These are phyloP conservation scores for Crotophaga sulcirostris DNA, from an alignment of 2,113 vertebrate species.

Conservation along the genomic window DNA sequence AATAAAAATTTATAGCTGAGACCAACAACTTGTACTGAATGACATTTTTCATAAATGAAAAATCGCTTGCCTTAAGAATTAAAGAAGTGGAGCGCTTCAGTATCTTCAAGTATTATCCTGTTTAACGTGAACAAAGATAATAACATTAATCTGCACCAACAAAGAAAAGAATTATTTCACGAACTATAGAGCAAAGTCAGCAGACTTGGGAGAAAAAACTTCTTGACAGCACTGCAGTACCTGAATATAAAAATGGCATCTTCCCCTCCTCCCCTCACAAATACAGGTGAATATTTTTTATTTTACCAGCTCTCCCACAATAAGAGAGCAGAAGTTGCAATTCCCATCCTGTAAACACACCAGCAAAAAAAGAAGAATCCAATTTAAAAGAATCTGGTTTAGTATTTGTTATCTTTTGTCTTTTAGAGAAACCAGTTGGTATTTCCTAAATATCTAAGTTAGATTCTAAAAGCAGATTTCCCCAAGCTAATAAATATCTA, in stretches of 20 bases:
- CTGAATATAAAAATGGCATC: not conserved
- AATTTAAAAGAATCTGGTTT: not conserved
- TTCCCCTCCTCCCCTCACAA: not conserved
- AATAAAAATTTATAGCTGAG: slow-evolving; percentile 2
- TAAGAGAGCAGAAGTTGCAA: not conserved
- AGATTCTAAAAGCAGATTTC: not conserved
- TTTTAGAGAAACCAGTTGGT: not conserved
- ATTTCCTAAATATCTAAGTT: not conserved
- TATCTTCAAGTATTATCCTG: not conserved
- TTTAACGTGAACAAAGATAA: not conserved
- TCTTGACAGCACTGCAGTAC: not conserved
- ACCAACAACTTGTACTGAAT: not conserved
- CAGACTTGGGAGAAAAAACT: not conserved
- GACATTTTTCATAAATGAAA: not conserved
- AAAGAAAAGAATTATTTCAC: not conserved
- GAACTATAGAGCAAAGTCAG: not conserved
- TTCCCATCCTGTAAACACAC: not conserved
- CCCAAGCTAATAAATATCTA: not conserved
- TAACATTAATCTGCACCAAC: not conserved
- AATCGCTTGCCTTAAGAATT: not conserved
- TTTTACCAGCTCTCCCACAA: not conserved
- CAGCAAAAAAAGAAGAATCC: not conserved
- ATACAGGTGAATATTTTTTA: not conserved
- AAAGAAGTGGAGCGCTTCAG: not conserved
- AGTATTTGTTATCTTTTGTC: not conserved